Conservation (phyloP, 2,888 invertebrate genomes). For the Chouioia cunea region DNA sequence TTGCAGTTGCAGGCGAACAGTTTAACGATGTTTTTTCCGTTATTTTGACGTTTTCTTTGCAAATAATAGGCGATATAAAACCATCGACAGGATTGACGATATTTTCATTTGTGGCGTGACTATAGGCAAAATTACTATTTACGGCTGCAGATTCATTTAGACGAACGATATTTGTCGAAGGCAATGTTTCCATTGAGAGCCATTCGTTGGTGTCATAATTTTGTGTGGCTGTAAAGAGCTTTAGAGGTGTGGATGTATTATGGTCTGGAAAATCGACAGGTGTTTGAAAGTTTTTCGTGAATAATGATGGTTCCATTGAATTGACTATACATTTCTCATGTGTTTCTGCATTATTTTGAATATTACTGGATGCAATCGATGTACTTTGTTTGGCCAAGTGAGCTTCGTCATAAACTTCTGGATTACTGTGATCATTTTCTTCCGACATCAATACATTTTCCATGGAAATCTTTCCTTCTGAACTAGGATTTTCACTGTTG, state of each 20-base stretch:
- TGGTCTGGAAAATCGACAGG: constrained; percentile 15
- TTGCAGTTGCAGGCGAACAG: not conserved
- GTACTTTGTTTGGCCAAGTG: not conserved
- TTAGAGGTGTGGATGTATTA: constrained; percentile 45
- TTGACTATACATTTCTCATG: not conserved
- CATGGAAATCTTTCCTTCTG: not conserved
- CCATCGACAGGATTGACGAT: not conserved
- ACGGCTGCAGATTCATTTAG: not conserved
- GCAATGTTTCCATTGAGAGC: constrained; percentile 35
- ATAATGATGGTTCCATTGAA: constrained; percentile 23
- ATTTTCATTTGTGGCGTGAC: constrained; percentile 22
- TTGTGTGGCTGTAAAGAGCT: constrained; percentile 27
- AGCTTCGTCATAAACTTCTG: not conserved
- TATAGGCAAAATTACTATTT: constrained; percentile 9
- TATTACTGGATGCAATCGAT: not conserved
- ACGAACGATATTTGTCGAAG: constrained; percentile 12
- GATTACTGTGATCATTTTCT: not conserved
- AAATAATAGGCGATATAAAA: constrained; percentile 33
- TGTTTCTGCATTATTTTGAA: constrained; percentile 9
- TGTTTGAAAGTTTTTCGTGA: constrained; percentile 13
- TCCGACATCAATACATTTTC: not conserved
- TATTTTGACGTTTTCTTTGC: constrained; percentile 25
- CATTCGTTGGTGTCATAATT: constrained; percentile 39
- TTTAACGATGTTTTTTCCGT: constrained; percentile 24
- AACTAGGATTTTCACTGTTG: constrained; percentile 8